phyloP scores from a whole-genome alignment of 2,113 vertebrate species.

The Microcebus lehilahytsara region DNA sequence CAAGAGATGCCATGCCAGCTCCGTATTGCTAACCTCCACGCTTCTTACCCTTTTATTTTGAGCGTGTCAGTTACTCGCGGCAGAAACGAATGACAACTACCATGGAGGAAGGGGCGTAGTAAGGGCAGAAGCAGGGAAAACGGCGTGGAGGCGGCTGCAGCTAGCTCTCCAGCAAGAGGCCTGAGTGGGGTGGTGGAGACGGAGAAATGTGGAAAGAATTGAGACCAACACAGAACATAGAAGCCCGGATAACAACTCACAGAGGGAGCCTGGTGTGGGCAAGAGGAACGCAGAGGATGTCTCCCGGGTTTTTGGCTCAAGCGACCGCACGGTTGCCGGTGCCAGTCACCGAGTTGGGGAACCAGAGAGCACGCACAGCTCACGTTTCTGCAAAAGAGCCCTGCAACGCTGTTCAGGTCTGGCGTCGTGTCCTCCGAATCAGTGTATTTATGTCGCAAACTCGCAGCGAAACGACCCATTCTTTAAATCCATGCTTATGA shows the following conservation, averaged over 20 bases:
- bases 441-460: neutral
- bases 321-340: neutral
- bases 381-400: neutral
- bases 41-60: neutral
- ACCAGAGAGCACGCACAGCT: neutral
- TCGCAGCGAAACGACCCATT: neutral
- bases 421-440: conserved; percentile 6
- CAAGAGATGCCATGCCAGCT: neutral
- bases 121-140: neutral
- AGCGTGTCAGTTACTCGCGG: neutral
- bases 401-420: neutral
- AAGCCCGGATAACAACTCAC: neutral
- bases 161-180: neutral
- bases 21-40: neutral
- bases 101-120: too few species aligned
- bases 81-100: neutral
- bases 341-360: neutral
- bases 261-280: neutral
- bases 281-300: neutral
- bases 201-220: neutral
- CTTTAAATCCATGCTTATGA: neutral
- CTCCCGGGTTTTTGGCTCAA: neutral
- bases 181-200: neutral
- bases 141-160: neutral
- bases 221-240: neutral